Evolutionary conservation across 2,113 vertebrate genomes (phyloP), one percentile per base, ranked within the genome.

Genomic region (Riparia riparia): DNA sequence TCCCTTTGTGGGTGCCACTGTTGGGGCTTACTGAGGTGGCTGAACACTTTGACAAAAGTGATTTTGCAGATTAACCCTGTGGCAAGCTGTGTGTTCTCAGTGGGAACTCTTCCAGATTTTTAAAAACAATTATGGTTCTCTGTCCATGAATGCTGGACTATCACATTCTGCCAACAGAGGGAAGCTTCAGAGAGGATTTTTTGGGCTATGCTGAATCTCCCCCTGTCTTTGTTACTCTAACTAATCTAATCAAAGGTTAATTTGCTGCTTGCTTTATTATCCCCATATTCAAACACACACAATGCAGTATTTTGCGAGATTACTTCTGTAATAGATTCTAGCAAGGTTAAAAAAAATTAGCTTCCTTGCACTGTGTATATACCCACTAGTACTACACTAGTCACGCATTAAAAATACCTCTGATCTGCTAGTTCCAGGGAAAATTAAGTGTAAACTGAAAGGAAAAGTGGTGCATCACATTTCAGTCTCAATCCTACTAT

Each of bases 251-350:
- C 34, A 21, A 42, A 84, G 41, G 78, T 81, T 83, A 89, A 92
- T 96, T 97, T 93, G 29, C n/a, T 28, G 22, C 68, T 70, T 85
- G 47, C 68, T 93, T 87, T 86, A 74, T 93, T 95, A 94, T 68
- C 54, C 84, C 21, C 0, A 3, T 77, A 88, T 83, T 92, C 82
- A 83, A 80, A 91, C 25, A 65, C 17, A 54, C 41, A 73, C 49
- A 45, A 17, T 56, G 54, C n/a, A 81, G 32, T 93, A 42, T 94
- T 96, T 91, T 73, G 58, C 86, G 68, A 77, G 47, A 34, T 91
- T n/a, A 28, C 39, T 86, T 94, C 74, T 90, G 79, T 90, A 93
- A 80, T 25, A 60, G 60, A 81, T 92, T 83, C 78, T 66, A 86
- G 58, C 18, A 51, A 51, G n/a, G n/a, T 66, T 77, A 65, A 81